Evolutionary conservation across 2,113 vertebrate genomes (phyloP).

Genomic region (Peucedramus taeniatus): DNA sequence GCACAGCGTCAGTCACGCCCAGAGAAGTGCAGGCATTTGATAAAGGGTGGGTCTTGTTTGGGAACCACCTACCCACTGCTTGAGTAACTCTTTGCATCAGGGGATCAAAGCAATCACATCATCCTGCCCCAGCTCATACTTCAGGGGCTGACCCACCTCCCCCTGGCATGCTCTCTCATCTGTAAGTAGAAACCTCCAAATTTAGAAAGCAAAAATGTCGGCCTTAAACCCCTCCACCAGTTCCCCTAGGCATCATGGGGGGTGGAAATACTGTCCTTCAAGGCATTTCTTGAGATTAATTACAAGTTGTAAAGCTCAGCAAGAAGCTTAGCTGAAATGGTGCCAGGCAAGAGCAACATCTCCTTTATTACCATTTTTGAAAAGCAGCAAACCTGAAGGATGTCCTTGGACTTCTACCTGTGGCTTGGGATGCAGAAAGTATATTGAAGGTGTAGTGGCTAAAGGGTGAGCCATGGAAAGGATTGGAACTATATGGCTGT

Average conservation of each 20-base stretch:
- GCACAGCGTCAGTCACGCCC: background rate
- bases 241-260: background rate
- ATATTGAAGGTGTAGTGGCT: background rate
- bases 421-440: background rate
- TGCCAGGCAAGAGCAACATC: background rate
- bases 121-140: fast-evolving
- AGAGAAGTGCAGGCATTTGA: background rate
- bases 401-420: background rate
- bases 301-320: conserved; percentile 11
- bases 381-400: background rate
- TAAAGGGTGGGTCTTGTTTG: background rate
- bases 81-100: background rate
- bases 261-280: background rate
- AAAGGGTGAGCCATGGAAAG: background rate
- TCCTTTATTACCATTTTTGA: background rate
- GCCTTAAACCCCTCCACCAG: background rate
- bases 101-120: background rate
- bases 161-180: background rate
- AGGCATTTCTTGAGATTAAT: background rate
- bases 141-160: background rate
- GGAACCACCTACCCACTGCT: background rate
- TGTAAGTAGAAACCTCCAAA: background rate
- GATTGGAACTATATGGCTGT: background rate
- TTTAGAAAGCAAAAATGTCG: background rate
- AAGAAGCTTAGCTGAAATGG: background rate